Base-by-base conservation (phyloP, 2,888 invertebrate genomes). In the Zygogramma bicolorata region DNA sequence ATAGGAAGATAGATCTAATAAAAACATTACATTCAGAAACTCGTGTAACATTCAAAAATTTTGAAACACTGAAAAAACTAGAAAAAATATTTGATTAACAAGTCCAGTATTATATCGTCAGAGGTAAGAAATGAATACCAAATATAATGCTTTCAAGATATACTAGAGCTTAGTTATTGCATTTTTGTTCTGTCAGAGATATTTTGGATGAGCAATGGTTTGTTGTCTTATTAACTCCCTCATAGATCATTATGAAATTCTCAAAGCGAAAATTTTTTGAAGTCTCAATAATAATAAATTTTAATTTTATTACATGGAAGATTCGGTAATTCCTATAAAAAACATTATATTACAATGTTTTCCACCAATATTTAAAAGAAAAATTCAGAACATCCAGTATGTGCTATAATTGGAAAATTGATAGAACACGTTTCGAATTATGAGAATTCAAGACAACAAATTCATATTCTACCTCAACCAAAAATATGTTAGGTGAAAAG, bases 111-210 rank as follows among this genome's bases (percentile, higher is more conserved):
- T 25, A 53, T 53, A 53, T 53, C n/a, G 22, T 53, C 6, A n/a
- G 4, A 27, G 53, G 53, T 53, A 53, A 53, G 25, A 27, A 53
- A 53, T 25, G 2, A 8, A 46, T 46, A 46, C 46, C 20, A 46
- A 46, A 46, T 53, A 27, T 53, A 53, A n/a, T 46, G 20, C 38
- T 53, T 53, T 53, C n/a, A 25, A 53, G 27, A 53, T 53, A 25
- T 25, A 53, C 27, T 53, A 53, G 25, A 53, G n/a, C 27, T 27
- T 25, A 20, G 46, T 20, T 46, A 46, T 46, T 46, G 46, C 18
- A 42, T 25, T 53, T 46, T 53, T 53, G 53, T 27, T 53, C n/a
- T 27, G n/a, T 53, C 25, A n/a, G 5, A 53, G 27, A 53, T 25
- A 27, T 22, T 25, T 8, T 13, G 27, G n/a, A 5, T 25, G 22